Conservation (phyloP, 2,888 invertebrate species). For the Alloscopus bannaensis region DNA sequence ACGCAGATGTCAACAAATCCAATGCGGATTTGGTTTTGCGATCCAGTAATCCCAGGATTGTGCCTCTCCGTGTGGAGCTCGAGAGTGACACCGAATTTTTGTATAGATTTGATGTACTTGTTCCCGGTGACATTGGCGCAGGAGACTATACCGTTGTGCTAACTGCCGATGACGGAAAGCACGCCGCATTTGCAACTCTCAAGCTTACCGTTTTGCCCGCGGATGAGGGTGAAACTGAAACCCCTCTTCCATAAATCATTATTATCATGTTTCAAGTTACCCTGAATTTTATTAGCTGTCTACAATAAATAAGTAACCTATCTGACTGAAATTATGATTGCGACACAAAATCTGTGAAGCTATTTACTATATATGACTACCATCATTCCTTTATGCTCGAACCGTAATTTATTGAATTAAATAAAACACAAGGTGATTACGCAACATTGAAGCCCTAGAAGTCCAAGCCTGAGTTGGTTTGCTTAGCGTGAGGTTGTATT, state of each 20-base stretch:
- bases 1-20: conserved; percentile 17
- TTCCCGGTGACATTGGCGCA: background rate
- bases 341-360: too few species aligned
- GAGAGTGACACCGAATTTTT: background rate
- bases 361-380: too few species aligned
- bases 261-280: background rate
- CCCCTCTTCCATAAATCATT: background rate
- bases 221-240: background rate
- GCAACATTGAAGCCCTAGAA: too few species aligned
- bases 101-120: conserved; percentile 3
- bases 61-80: background rate
- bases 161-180: conserved; percentile 38
- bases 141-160: conserved; percentile 20
- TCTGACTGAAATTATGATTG: too few species aligned
- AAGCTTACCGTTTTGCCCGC: background rate
- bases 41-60: conserved; percentile 16
- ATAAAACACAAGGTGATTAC: too few species aligned
- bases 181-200: conserved; percentile 12
- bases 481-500: too few species aligned
- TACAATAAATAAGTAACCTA: too few species aligned
- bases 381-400: too few species aligned
- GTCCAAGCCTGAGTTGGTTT: too few species aligned
- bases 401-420: too few species aligned
- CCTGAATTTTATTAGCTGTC: too few species aligned
- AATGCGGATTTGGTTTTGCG: conserved; percentile 14